Conservation (phyloP, 2,888 invertebrate species). For the Synanthedon andrenaeformis region DNA sequence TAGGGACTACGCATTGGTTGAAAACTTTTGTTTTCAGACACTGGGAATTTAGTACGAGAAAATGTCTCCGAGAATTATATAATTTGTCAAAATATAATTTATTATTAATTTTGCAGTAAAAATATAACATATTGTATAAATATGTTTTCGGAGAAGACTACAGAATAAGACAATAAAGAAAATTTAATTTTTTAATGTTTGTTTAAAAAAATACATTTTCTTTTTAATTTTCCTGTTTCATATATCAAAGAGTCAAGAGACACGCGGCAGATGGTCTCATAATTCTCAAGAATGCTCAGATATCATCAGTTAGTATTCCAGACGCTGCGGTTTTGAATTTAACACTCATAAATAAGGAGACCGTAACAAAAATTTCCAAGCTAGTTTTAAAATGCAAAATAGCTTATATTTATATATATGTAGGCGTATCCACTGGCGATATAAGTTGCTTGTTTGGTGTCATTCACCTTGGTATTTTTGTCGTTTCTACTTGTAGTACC, state of each 20-base stretch:
- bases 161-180: too few relatives aligned
- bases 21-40: too few relatives aligned
- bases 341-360: constrained; percentile 12
- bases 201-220: not conserved
- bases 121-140: too few relatives aligned
- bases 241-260: not conserved
- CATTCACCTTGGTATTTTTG: constrained; percentile 16
- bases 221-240: not conserved
- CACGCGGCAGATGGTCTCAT: not conserved
- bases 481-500: not conserved
- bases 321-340: constrained; percentile 6
- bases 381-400: constrained; percentile 14
- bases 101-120: too few relatives aligned
- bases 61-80: too few relatives aligned
- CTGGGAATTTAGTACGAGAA: too few relatives aligned
- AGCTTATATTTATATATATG: constrained; percentile 4
- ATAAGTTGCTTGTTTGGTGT: constrained; percentile 18
- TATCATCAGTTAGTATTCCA: constrained; percentile 1
- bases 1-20: too few relatives aligned
- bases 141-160: too few relatives aligned
- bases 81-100: too few relatives aligned
- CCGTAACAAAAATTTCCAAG: constrained; percentile 13
- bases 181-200: not conserved
- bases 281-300: not conserved
- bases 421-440: constrained; percentile 19